Conservation (phyloP, 2,888 invertebrate species). For the Magallana nippona region DNA sequence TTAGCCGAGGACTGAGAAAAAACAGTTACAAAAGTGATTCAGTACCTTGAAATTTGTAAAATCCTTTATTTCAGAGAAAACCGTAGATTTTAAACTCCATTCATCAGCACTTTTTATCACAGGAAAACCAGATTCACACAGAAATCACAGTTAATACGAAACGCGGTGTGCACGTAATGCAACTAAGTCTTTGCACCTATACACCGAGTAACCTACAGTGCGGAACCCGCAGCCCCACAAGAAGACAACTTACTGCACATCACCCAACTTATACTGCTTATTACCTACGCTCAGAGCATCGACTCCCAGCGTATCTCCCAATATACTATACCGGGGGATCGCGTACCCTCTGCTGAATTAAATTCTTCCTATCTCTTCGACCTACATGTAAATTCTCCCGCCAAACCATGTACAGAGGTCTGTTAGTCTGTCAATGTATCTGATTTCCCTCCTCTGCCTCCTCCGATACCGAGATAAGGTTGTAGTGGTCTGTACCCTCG, state of each 20-base stretch:
- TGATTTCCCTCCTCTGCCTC: background rate
- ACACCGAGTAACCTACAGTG: background rate
- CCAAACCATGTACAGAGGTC: background rate
- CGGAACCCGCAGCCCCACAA: background rate
- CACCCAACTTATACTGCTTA: background rate
- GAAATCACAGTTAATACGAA: background rate
- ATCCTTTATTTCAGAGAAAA: background rate
- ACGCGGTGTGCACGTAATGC: too few relatives aligned
- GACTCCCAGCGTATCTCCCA: background rate
- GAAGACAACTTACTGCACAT: background rate
- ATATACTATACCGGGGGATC: too few relatives aligned
- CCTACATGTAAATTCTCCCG: conserved; percentile 22
- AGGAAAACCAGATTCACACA: background rate
- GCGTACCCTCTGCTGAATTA: background rate
- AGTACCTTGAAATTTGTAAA: background rate
- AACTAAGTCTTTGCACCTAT: background rate
- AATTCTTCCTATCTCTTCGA: background rate
- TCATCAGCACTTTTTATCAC: background rate
- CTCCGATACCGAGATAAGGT: background rate
- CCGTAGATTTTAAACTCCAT: too few relatives aligned
- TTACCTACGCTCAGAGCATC: background rate
- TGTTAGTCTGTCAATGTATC: conserved; percentile 1
- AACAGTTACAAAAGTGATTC: background rate
- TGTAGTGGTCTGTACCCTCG: background rate
- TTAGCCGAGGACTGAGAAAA: background rate